A percentile compares a stretch with the other conserved stretches of the same genome.
phyloP scores from a whole-genome alignment of 2,797 vertebrate species.

The Yasuhikotakia modesta region DNA sequence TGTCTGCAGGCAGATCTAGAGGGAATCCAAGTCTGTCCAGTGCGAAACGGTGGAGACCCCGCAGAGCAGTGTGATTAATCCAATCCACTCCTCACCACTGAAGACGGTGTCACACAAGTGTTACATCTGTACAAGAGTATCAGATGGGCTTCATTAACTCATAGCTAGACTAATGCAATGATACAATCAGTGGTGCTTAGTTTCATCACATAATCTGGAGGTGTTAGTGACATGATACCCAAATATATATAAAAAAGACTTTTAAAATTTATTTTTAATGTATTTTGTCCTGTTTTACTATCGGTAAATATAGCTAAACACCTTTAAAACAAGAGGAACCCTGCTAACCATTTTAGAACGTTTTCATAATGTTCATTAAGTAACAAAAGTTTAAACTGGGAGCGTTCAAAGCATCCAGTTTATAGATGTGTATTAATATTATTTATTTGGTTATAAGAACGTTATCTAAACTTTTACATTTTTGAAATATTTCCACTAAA shows the following conservation, averaged over 20 bases:
- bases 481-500: too few relatives aligned
- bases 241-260: not conserved
- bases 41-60: not conserved
- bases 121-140: not conserved
- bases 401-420: too few relatives aligned
- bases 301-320: too few relatives aligned
- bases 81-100: not conserved
- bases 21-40: conserved; percentile 13
- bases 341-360: too few relatives aligned
- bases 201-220: conserved; percentile 6
- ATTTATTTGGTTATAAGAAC: too few relatives aligned
- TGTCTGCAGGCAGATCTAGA: not conserved
- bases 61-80: conserved; percentile 29
- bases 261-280: too few relatives aligned
- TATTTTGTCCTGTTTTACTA: too few relatives aligned
- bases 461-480: too few relatives aligned
- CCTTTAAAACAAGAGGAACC: too few relatives aligned
- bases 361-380: too few relatives aligned
- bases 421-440: too few relatives aligned
- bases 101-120: conserved; percentile 11
- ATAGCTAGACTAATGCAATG: not conserved
- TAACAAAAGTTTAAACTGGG: too few relatives aligned
- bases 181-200: not conserved
- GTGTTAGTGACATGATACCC: not conserved
- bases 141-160: not conserved